Evolutionary conservation across 1,140 invertebrate genomes (phyloP).

Genomic region (Drosophila aff.): DNA sequence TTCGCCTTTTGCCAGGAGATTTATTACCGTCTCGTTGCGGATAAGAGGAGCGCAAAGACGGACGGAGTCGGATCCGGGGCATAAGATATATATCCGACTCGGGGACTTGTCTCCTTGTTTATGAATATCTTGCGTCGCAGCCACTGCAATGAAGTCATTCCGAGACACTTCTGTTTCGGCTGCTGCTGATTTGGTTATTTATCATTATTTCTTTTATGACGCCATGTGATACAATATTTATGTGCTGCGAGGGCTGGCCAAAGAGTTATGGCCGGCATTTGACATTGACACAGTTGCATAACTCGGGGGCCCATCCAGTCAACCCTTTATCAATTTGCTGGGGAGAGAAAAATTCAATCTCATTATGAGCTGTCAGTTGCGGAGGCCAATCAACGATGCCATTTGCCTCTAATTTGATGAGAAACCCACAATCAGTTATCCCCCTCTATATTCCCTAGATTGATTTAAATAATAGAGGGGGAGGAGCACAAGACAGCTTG

Average conservation of each 20-base stretch:
- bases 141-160: constrained; percentile 73
- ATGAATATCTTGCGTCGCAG: constrained; percentile 63
- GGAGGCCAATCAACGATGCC: constrained; percentile 60
- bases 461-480: constrained; percentile 68
- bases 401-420: constrained; percentile 68
- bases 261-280: constrained; percentile 64
- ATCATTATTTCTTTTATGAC: constrained; percentile 81
- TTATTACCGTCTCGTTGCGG: constrained; percentile 80
- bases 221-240: constrained; percentile 82
- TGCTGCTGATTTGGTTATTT: constrained; percentile 79
- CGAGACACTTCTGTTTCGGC: constrained; percentile 43
- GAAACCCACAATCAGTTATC: constrained; percentile 35
- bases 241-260: constrained; percentile 42
- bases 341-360: constrained; percentile 48
- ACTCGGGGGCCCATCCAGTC: constrained; percentile 27
- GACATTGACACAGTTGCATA: constrained; percentile 79
- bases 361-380: constrained; percentile 65
- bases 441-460: constrained; percentile 25
- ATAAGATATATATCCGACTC: constrained; percentile 48
- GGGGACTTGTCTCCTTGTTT: constrained; percentile 59
- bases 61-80: constrained; percentile 9
- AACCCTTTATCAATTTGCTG: constrained; percentile 68
- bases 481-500: constrained; percentile 56
- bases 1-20: constrained; percentile 71
- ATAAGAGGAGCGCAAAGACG: constrained; percentile 73